Evolutionary conservation across 2,888 invertebrate species (phyloP).

Genomic region (Rotaria macrura): DNA sequence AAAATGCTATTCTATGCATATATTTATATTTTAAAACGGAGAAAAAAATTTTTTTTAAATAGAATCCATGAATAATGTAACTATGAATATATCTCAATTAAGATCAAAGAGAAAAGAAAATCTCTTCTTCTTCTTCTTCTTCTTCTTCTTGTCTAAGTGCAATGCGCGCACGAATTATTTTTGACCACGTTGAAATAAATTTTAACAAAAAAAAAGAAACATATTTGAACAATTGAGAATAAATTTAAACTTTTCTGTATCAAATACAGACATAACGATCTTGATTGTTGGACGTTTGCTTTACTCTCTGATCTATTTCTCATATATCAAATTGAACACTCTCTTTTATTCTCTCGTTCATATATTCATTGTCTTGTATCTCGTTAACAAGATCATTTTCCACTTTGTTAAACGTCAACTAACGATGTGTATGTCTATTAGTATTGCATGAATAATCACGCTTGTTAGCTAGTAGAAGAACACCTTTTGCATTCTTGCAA

Average conservation of each 20-base stretch:
- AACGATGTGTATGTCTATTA: background rate
- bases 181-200: background rate
- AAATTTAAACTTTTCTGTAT: background rate
- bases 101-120: background rate
- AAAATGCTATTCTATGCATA: no score
- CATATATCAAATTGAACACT: background rate
- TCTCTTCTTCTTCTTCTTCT: no score
- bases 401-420: background rate
- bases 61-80: background rate
- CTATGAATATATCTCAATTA: background rate
- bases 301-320: background rate
- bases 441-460: background rate
- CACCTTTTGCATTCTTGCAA: background rate
- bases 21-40: no score
- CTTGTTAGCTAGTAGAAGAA: background rate
- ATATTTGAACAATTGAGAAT: background rate
- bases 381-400: constrained; percentile 21
- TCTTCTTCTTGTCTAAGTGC: background rate
- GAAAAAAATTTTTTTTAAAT: background rate
- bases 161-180: background rate
- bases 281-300: background rate
- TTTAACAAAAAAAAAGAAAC: background rate
- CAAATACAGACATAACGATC: background rate
- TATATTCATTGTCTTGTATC: background rate
- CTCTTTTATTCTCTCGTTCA: background rate